phyloP scores from a whole-genome alignment of 2,113 vertebrate species.

The Pelobates fuscus region DNA sequence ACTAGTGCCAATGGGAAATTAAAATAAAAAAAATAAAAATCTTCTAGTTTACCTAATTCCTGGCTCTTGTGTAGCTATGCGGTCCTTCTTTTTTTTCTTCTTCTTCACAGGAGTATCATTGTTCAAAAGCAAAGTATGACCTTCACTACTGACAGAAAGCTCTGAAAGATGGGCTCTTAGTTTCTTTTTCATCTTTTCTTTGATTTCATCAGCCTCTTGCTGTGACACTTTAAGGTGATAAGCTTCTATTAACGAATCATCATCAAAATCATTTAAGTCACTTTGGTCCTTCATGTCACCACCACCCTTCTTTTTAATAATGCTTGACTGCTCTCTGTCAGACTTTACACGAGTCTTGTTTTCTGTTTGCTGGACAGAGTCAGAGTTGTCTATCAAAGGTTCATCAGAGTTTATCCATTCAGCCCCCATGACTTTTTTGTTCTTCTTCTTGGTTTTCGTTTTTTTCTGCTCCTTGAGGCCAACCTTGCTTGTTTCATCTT shows the following conservation, averaged over 20 bases:
- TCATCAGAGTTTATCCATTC: conserved; percentile 61
- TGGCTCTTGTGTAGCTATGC: conserved; percentile 56
- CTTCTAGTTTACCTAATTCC: conserved; percentile 83
- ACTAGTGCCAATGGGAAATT: too few species aligned
- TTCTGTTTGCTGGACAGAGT: conserved; percentile 53
- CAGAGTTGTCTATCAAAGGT: conserved; percentile 53
- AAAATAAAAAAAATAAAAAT: too few species aligned
- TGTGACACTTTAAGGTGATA: conserved; percentile 81
- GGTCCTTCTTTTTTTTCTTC: conserved; percentile 82
- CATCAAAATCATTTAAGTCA: conserved; percentile 59
- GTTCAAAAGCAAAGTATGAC: conserved; percentile 62
- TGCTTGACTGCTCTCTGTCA: conserved; percentile 58
- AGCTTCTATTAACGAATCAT: conserved; percentile 72
- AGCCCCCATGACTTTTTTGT: conserved; percentile 56
- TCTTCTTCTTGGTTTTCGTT: conserved; percentile 66
- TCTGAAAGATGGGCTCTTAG: conserved; percentile 67
- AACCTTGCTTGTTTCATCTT: conserved; percentile 68
- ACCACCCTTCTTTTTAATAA: conserved; percentile 63
- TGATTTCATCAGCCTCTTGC: conserved; percentile 74
- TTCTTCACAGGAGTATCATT: conserved; percentile 78
- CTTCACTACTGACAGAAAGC: conserved; percentile 59
- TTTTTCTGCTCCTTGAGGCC: conserved; percentile 61
- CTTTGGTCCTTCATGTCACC: conserved; percentile 56
- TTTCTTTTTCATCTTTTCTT: conserved; percentile 73
- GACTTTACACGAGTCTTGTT: conserved; percentile 54